Percentiles rank a stretch among this genome's conserved stretches.
These are phyloP conservation scores for Cryptotermes secundus DNA, from an alignment of 1,140 invertebrate genomes.

Conservation along the genomic window DNA sequence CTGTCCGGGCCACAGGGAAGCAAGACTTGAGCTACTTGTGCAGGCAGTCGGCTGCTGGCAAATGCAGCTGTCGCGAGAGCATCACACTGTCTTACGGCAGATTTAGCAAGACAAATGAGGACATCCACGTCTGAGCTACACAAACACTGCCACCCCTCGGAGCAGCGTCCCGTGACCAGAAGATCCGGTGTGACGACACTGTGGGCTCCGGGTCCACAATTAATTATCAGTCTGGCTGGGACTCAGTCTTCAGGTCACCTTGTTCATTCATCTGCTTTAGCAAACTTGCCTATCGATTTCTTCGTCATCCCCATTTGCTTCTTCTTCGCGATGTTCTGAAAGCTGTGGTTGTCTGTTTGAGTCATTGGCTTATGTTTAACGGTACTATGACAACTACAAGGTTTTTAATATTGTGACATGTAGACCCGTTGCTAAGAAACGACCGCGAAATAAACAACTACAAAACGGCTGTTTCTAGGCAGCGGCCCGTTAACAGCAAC, in stretches of 20 bases:
- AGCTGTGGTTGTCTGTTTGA: too few species aligned
- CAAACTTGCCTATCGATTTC: background rate
- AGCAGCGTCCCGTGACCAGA: background rate
- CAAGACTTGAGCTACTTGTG: background rate
- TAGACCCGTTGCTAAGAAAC: too few species aligned
- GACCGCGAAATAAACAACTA: too few species aligned
- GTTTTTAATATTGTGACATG: too few species aligned
- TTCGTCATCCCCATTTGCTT: background rate
- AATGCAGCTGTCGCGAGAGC: constrained; percentile 29
- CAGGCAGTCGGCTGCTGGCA: background rate
- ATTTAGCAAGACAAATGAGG: constrained; percentile 33
- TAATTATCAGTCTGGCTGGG: background rate
- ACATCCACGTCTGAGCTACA: constrained; percentile 25
- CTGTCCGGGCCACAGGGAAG: too few species aligned
- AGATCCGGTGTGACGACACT: constrained; percentile 6
- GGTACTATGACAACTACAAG: too few species aligned
- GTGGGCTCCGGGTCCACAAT: background rate
- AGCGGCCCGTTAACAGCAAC: too few species aligned
- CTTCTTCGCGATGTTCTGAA: too few species aligned
- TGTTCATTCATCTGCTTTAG: background rate
- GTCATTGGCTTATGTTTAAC: too few species aligned
- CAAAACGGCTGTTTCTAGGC: too few species aligned
- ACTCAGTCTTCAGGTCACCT: background rate
- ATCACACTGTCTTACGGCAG: constrained; percentile 29
- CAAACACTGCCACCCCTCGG: constrained; percentile 28